Evolutionary conservation across 2,888 invertebrate species (phyloP), one percentile per base, ranked within the genome.

Genomic region (Sinohyriopsis cumingii): DNA sequence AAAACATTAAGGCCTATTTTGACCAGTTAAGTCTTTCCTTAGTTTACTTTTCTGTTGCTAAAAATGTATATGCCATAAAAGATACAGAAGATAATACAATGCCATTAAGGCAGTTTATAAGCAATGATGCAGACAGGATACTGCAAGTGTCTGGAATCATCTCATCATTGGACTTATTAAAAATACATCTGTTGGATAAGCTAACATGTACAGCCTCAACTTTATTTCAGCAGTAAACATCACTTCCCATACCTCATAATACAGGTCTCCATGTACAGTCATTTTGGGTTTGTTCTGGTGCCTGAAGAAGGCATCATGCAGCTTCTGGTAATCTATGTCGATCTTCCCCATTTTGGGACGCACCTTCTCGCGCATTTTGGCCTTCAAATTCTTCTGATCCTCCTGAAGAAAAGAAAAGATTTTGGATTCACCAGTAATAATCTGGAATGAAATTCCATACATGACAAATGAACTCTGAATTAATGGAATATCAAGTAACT

Each of bases 231-330:
- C 45, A 45, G 12, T 15, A 45, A 45, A 45, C 15, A 45, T 15
- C 15, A 45, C 45, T 45, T 45, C 12, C 45, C 77, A 71, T 76
- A 90, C 91, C 87, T 99, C 99, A 89, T 99, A 99, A 90, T 99
- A 99, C 15, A 99, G 92, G 91, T 99, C 99, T 9, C 99, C 99
- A 89, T 99, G 98, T 83, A 98, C 97, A 0, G 98, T 98, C 97
- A 99, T 97, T 78, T 95, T 94, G 0, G 99, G 99, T 90, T 99
- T 99, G 0, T 98, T 98, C 90, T 99, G 99, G 97, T 98, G 99
- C 88, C 95, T 96, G 92, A 99, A 99, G 91, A 99, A 99, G 0
- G 99, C 99, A 88, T 99, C 99, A 85, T 99, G 99, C 33, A 99
- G 91, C 88, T 99, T 99, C 90, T 99, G 99, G 89, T 99, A 99